Evolutionary conservation across 1,140 invertebrate genomes (phyloP).

Genomic region (Hestina assimilis): DNA sequence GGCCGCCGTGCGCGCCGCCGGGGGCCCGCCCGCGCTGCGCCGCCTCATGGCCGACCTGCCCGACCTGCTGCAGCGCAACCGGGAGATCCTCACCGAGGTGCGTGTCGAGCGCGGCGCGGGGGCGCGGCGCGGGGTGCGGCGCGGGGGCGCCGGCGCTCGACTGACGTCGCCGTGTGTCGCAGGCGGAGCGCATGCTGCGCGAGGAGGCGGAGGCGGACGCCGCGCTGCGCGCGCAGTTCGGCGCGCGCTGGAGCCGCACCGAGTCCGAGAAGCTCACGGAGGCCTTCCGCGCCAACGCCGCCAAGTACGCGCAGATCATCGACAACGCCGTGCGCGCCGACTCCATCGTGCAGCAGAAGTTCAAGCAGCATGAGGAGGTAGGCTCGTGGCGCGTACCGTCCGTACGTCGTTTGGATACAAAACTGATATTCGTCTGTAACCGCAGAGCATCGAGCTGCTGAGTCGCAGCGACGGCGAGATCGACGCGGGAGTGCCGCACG

Average conservation of each 20-base stretch:
- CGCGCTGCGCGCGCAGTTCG: slow-evolving; percentile 93
- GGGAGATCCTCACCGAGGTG: slow-evolving; percentile 97
- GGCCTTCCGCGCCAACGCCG: slow-evolving; percentile 90
- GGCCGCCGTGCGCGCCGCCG: slow-evolving; percentile 82
- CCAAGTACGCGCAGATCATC: slow-evolving; percentile 95
- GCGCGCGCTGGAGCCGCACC: slow-evolving; percentile 93
- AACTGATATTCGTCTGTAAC: too few relatives aligned
- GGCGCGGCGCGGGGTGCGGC: neutral
- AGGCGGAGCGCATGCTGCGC: slow-evolving; percentile 89
- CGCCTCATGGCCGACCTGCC: slow-evolving; percentile 89
- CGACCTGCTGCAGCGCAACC: slow-evolving; percentile 93
- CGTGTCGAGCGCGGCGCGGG: neutral
- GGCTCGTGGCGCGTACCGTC: neutral
- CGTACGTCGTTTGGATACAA: too few relatives aligned
- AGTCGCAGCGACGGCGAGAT: slow-evolving; percentile 85
- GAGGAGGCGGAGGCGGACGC: slow-evolving; percentile 96
- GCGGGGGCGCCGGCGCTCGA: neutral
- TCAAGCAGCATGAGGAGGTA: slow-evolving; percentile 84
- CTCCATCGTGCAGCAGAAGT: slow-evolving; percentile 92
- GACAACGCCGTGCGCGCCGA: slow-evolving; percentile 90
- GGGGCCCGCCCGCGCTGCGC: slow-evolving; percentile 82
- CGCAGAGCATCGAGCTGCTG: slow-evolving; percentile 87
- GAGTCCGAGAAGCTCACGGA: slow-evolving; percentile 93
- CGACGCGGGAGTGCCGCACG: slow-evolving; percentile 81
- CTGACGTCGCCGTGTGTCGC: neutral